A percentile compares a stretch with the other conserved stretches of the same genome.
Evolutionary conservation across 2,113 vertebrate species (phyloP).

Genomic region (Peromyscus leucopus): DNA sequence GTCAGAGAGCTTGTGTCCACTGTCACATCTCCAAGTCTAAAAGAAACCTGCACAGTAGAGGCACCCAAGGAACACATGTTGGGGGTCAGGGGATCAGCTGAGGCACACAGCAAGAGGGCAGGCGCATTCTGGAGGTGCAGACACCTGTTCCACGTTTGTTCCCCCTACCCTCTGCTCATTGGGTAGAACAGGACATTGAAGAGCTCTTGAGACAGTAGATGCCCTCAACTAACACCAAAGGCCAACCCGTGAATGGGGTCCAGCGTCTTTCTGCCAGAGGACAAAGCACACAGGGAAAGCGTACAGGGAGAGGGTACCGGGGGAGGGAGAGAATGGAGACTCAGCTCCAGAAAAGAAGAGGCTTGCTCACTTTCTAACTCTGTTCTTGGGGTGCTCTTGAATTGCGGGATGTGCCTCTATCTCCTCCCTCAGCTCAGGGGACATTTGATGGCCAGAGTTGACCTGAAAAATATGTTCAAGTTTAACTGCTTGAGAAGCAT

Average conservation of each 20-base stretch:
- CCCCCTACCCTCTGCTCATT: not conserved
- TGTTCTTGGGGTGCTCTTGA: not conserved
- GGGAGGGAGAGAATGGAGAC: not conserved
- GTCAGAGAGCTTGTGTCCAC: not conserved
- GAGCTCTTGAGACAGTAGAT: not conserved
- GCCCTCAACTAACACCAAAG: no score
- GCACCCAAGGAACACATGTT: not conserved
- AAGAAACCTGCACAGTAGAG: not conserved
- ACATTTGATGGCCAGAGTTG: not conserved
- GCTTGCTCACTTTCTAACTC: not conserved
- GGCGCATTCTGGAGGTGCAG: not conserved
- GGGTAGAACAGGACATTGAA: not conserved
- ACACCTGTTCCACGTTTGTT: not conserved
- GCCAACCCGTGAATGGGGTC: not conserved
- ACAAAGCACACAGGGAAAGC: not conserved
- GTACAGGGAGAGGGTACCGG: no score
- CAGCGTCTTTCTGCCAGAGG: not conserved
- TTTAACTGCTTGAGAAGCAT: not conserved
- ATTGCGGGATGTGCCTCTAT: rapidly evolving
- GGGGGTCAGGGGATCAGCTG: not conserved
- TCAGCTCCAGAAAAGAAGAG: not conserved
- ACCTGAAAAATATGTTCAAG: not conserved
- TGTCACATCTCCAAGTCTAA: not conserved
- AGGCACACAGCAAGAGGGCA: not conserved
- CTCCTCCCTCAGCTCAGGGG: not conserved